These are phyloP conservation scores for Hyppa rectilinea DNA, from an alignment of 2,888 invertebrate genomes.

Conservation along the genomic window DNA sequence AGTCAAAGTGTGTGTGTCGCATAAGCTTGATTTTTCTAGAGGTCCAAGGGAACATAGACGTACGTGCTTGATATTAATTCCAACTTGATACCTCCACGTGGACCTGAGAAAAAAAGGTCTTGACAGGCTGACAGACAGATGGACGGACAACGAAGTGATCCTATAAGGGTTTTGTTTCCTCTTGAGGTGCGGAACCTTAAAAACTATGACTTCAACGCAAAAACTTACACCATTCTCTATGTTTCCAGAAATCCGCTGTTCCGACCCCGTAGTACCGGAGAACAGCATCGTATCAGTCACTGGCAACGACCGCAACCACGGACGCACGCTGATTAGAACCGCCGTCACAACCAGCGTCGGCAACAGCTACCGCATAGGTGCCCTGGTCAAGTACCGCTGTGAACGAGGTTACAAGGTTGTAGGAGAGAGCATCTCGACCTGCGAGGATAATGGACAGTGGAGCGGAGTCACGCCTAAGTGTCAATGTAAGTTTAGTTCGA, in stretches of 20 bases:
- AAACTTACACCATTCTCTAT: slow-evolving; percentile 1
- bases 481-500: slow-evolving; percentile 92
- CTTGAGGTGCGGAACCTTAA: too few species aligned
- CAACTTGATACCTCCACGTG: too few species aligned
- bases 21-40: too few species aligned
- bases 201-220: neutral
- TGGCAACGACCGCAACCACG: slow-evolving; percentile 97
- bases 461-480: slow-evolving; percentile 96
- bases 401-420: slow-evolving; percentile 97
- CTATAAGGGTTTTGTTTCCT: too few species aligned
- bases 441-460: slow-evolving; percentile 96
- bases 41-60: too few species aligned
- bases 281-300: slow-evolving; percentile 97
- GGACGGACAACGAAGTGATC: too few species aligned
- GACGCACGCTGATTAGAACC: slow-evolving; percentile 95
- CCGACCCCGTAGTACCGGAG: slow-evolving; percentile 95
- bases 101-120: too few species aligned
- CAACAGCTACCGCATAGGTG: slow-evolving; percentile 96
- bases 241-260: slow-evolving; percentile 95
- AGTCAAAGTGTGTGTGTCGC: too few species aligned
- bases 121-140: too few species aligned
- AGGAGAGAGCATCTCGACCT: slow-evolving; percentile 96
- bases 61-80: too few species aligned
- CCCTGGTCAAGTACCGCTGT: slow-evolving; percentile 96
- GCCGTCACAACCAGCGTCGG: slow-evolving; percentile 92